Conservation (phyloP, 2,113 vertebrate species). For the Oreocharis arfaki region DNA sequence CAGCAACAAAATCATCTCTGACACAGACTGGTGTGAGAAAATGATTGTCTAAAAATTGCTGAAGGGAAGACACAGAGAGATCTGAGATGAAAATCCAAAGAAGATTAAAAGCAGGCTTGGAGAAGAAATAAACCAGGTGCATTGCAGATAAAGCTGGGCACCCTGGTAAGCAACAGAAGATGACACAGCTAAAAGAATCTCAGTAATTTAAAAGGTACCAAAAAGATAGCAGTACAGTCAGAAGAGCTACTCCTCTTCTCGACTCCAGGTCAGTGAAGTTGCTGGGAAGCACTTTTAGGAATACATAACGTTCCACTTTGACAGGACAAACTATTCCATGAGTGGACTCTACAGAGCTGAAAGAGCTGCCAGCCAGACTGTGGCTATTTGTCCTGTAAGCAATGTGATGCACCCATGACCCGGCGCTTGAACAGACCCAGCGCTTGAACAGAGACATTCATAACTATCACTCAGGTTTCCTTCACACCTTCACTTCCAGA, state of each 20-base stretch:
- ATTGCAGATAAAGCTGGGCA: not conserved
- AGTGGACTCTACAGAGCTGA: not conserved
- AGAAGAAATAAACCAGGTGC: slow-evolving; percentile 4
- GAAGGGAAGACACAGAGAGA: not conserved
- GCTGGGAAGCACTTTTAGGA: not conserved
- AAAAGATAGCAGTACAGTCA: not conserved
- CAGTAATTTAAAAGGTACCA: not conserved
- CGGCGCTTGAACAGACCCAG: not conserved
- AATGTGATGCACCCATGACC: not conserved
- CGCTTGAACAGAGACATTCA: not conserved
- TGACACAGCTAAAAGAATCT: not conserved
- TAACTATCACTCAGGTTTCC: not conserved
- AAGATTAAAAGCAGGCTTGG: not conserved
- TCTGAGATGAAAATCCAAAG: not conserved
- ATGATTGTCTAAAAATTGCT: not conserved
- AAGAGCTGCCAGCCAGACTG: not conserved
- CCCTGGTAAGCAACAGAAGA: not conserved
- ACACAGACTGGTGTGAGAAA: not conserved
- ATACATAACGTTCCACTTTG: not conserved
- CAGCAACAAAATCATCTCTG: not conserved
- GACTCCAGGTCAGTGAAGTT: not conserved
- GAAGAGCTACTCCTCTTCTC: not conserved
- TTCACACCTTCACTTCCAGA: not conserved
- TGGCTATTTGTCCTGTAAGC: not conserved
- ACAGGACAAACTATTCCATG: not conserved